These are phyloP conservation scores for Tragopan temminckii DNA, from an alignment of 2,797 vertebrate genomes.

Conservation along the genomic window DNA sequence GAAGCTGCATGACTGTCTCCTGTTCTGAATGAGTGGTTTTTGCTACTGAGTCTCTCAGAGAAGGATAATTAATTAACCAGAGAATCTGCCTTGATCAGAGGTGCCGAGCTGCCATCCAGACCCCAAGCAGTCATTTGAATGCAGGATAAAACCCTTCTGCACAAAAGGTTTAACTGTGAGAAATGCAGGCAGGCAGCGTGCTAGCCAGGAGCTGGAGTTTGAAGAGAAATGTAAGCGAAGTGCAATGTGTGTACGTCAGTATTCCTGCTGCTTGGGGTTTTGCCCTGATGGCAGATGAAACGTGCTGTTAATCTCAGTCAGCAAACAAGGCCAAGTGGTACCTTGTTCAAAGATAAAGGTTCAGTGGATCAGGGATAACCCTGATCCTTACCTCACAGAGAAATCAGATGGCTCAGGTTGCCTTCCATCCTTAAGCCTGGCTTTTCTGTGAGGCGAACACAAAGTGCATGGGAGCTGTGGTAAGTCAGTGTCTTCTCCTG, in stretches of 20 bases:
- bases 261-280: background rate
- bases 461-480: background rate
- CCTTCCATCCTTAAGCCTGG: constrained; percentile 11
- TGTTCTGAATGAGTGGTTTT: constrained; percentile 22
- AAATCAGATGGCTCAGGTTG: background rate
- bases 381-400: background rate
- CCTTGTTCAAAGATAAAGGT: background rate
- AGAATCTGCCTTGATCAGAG: background rate
- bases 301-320: background rate
- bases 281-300: background rate
- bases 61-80: background rate
- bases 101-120: background rate
- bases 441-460: background rate
- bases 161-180: background rate
- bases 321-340: background rate
- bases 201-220: background rate
- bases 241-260: background rate
- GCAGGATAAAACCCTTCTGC: background rate
- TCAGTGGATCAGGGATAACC: background rate
- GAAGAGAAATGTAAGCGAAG: background rate
- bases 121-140: background rate
- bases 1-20: constrained; percentile 21
- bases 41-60: background rate
- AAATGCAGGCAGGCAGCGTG: background rate
- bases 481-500: background rate